Evolutionary conservation across 2,797 vertebrate species (phyloP).

Genomic region (Peromyscus aztecus): DNA sequence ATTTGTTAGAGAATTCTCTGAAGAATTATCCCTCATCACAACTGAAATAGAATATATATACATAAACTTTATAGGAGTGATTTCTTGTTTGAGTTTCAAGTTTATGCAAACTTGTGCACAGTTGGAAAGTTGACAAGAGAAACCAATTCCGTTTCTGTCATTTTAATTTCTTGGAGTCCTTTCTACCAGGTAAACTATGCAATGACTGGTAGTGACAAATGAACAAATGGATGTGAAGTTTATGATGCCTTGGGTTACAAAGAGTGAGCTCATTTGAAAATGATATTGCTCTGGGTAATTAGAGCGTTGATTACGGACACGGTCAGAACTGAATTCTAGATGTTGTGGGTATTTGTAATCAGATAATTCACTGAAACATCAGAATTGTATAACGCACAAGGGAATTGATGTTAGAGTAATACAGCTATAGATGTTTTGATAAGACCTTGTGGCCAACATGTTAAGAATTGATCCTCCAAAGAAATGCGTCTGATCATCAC

Average conservation of each 20-base stretch:
- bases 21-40: neutral
- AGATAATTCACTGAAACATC: neutral
- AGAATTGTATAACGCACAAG: neutral
- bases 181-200: neutral
- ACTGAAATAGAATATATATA: constrained; percentile 4
- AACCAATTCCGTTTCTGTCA: neutral
- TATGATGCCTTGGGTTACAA: neutral
- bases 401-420: neutral
- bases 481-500: neutral
- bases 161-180: neutral
- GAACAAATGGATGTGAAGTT: neutral
- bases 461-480: neutral
- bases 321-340: neutral
- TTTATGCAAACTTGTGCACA: constrained; percentile 27
- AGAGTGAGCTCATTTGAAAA: constrained; percentile 23
- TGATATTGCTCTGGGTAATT: neutral
- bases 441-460: neutral
- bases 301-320: neutral
- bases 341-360: constrained; percentile 6
- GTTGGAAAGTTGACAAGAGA: neutral
- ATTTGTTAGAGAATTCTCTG: constrained; percentile 28
- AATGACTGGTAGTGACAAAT: neutral
- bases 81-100: constrained; percentile 51
- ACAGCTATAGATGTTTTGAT: neutral
- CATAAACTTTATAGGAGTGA: neutral